Conservation (phyloP, 2,888 invertebrate species). For the Corbicula japonica region DNA sequence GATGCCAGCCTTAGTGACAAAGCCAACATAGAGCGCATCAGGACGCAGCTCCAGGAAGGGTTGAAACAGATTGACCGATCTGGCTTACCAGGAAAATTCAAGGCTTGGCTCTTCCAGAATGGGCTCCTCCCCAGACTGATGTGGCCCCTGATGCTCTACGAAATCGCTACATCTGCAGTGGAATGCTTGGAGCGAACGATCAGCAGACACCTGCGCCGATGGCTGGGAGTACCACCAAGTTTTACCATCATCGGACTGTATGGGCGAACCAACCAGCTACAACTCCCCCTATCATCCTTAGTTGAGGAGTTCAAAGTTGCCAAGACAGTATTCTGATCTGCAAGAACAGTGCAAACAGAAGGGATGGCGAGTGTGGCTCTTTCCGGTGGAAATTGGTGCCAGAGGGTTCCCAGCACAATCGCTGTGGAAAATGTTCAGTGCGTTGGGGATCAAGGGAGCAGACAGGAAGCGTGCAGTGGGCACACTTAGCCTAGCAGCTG, state of each 20-base stretch:
- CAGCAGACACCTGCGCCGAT: conserved; percentile 32
- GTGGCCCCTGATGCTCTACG: conserved; percentile 38
- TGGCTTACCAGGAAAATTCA: no score
- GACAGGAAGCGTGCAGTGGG: no score
- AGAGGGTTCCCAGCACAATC: no score
- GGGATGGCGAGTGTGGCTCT: no score
- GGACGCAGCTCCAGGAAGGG: not conserved
- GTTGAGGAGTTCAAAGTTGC: conserved; percentile 41
- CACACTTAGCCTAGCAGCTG: no score
- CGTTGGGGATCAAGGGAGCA: no score
- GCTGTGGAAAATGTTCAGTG: no score
- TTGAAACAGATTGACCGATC: not conserved
- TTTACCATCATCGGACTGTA: conserved; percentile 34
- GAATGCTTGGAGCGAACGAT: conserved; percentile 31
- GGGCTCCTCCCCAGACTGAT: conserved; percentile 31
- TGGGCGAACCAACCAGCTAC: conserved; percentile 18
- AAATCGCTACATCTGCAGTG: conserved; percentile 23
- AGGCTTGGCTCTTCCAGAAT: conserved; percentile 39
- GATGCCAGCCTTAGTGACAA: not conserved
- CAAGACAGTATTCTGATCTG: no score
- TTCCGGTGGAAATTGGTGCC: no score
- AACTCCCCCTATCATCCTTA: conserved; percentile 33
- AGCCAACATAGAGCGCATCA: conserved; percentile 4
- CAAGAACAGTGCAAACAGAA: no score
- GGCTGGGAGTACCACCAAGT: conserved; percentile 40